Evolutionary conservation across 2,888 invertebrate genomes (phyloP), one percentile per base, ranked within the genome.

Genomic region (Chorisops tibialis): DNA sequence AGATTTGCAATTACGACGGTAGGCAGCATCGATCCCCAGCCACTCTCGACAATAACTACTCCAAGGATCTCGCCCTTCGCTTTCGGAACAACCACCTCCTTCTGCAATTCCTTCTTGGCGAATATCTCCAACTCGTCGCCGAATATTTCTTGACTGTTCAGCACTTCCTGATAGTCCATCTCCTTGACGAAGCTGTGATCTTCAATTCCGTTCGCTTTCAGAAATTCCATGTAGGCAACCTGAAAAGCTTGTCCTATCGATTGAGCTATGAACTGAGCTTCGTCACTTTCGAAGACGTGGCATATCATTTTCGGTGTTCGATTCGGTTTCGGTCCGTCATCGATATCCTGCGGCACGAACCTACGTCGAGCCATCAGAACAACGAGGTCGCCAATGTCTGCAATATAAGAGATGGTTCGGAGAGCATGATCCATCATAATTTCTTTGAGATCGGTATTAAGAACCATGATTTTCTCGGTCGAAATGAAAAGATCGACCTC

Each of bases 351-450:
- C 0, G 92, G 91, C n/a, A 93, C 89, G 71, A 93, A 91, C 67
- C 98, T 85, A 70, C 99, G 83, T 63, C 98, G 83, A 0, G 98
- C 99, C 99, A 99, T 99, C 65, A 99, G 81, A 2, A 99, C 99
- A 6, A 99, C 95, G 63, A 99, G 81, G 75, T 99, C 98, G 5
- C 98, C 98, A 67, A 99, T 99, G 78, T 99, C 99, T 5, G 99
- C 99, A 69, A 99, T 99, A 74, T 99, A 99, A 1, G 97, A 98
- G 74, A 99, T 99, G 45, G 99, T 98, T 69, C 98, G 85, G 64
- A 99, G 80, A 1, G 98, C 95, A 79, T 99, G 98, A 79, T 99
- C 99, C 99, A 99, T 99, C 95, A 99, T 97, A 65, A 99, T 98
- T 81, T 99, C 98, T 80, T 99, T 98, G 58, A 99, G 81, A 78